Percentiles rank a stretch among this genome's conserved stretches.
Conservation (phyloP, 2,888 invertebrate species). For the Phyto melanocephala region DNA sequence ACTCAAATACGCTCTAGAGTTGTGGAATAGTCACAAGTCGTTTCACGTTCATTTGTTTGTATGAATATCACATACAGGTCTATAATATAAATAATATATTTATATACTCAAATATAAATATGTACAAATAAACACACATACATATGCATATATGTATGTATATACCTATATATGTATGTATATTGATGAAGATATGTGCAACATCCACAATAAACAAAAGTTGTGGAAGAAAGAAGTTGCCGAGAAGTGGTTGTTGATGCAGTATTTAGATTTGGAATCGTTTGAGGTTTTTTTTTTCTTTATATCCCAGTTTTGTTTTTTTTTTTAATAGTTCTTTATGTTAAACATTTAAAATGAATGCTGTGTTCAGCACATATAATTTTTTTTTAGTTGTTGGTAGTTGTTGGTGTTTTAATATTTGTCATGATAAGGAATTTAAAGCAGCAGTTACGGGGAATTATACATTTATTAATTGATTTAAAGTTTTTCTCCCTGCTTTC, state of each 20-base stretch:
- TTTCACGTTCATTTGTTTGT: slow-evolving; percentile 15
- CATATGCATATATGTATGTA: background rate
- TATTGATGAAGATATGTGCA: slow-evolving; percentile 2
- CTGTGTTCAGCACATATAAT: slow-evolving; percentile 16
- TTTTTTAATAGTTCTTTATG: slow-evolving; percentile 45
- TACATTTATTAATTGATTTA: slow-evolving; percentile 59
- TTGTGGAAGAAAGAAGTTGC: background rate
- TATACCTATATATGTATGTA: background rate
- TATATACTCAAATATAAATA: background rate
- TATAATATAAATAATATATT: too few species aligned
- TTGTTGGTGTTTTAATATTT: slow-evolving; percentile 28
- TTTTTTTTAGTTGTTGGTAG: slow-evolving; percentile 5
- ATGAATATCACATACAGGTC: background rate
- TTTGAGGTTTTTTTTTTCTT: background rate
- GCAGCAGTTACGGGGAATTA: slow-evolving; percentile 56
- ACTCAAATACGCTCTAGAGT: background rate
- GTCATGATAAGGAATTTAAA: slow-evolving; percentile 59
- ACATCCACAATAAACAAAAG: background rate
- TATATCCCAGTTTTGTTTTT: slow-evolving; percentile 21
- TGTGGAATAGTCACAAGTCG: background rate
- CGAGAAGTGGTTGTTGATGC: slow-evolving; percentile 35
- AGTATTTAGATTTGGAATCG: slow-evolving; percentile 44
- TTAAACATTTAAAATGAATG: slow-evolving; percentile 48
- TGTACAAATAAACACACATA: background rate
- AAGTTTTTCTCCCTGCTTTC: slow-evolving; percentile 24